Conservation (phyloP, 2,797 vertebrate species). For the Triplophysa bombifrons region DNA sequence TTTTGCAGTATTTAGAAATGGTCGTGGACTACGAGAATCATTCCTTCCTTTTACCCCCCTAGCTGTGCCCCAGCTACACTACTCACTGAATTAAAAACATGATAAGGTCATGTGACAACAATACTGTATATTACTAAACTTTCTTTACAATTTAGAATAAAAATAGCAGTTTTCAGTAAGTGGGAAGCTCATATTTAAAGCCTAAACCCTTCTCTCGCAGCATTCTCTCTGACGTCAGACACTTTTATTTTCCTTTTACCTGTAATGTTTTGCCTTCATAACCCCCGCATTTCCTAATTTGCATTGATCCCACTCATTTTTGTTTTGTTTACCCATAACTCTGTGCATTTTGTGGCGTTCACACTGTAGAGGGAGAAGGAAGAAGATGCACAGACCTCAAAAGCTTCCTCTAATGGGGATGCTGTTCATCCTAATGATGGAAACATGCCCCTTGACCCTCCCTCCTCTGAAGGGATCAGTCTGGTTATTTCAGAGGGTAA, state of each 20-base stretch:
- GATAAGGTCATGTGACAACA: background rate
- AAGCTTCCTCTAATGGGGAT: slow-evolving; percentile 50
- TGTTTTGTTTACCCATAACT: slow-evolving; percentile 52
- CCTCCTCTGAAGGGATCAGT: slow-evolving; percentile 46
- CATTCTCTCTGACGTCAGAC: background rate
- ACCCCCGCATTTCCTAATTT: background rate
- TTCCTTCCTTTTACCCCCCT: background rate
- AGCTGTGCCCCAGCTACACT: background rate
- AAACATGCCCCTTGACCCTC: slow-evolving; percentile 45
- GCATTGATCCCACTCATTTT: background rate
- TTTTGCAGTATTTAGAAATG: background rate
- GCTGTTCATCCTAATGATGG: slow-evolving; percentile 45
- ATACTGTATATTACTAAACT: background rate
- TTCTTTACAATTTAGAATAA: too few species aligned
- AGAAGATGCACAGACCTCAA: slow-evolving; percentile 60
- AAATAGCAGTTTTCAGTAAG: background rate
- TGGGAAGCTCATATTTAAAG: background rate
- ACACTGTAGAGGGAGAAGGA: slow-evolving; percentile 77
- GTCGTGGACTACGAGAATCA: background rate
- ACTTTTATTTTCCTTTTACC: background rate
- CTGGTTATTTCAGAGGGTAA: slow-evolving; percentile 46
- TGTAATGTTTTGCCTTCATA: background rate
- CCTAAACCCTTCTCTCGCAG: background rate
- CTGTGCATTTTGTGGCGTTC: slow-evolving; percentile 53
- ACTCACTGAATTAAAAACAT: background rate